Percentiles rank a stretch among this genome's conserved stretches.
phyloP scores from a whole-genome alignment of 2,888 invertebrate species.

The Catocala sponsa region DNA sequence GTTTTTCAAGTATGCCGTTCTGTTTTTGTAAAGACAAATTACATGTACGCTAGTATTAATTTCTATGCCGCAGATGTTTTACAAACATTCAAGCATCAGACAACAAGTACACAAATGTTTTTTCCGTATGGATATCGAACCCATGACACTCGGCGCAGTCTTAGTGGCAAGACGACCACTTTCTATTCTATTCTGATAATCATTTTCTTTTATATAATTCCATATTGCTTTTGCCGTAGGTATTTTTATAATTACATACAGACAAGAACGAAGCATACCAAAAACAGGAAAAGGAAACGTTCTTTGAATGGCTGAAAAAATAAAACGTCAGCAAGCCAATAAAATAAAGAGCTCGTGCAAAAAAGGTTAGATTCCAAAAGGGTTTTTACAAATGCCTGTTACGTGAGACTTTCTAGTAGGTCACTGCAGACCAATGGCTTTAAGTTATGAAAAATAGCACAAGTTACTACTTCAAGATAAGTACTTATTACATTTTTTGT shows the following conservation, averaged over 20 bases:
- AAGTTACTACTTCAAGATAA: conserved; percentile 64
- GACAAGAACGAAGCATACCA: conserved; percentile 15
- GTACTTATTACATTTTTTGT: conserved; percentile 64
- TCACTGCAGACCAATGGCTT: conserved; percentile 58
- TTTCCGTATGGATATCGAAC: too few relatives aligned
- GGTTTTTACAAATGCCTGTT: conserved; percentile 62
- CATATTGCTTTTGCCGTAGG: too few relatives aligned
- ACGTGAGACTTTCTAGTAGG: conserved; percentile 65
- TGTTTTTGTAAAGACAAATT: too few relatives aligned
- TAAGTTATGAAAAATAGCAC: conserved; percentile 74
- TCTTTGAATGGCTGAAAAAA: conserved; percentile 50
- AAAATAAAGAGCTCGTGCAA: conserved; percentile 54
- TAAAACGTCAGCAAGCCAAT: conserved; percentile 55
- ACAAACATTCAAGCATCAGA: too few relatives aligned
- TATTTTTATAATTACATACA: neutral
- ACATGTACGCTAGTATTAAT: too few relatives aligned
- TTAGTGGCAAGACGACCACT: too few relatives aligned
- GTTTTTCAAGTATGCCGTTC: too few relatives aligned
- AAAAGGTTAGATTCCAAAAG: conserved; percentile 56
- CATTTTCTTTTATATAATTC: too few relatives aligned
- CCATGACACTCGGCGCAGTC: too few relatives aligned
- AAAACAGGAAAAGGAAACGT: conserved; percentile 31
- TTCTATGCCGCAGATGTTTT: too few relatives aligned
- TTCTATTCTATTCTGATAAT: too few relatives aligned
- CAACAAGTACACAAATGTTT: too few relatives aligned